Evolutionary conservation across 2,888 invertebrate species (phyloP).

Genomic region (Marasmarcha lunaedactyla): DNA sequence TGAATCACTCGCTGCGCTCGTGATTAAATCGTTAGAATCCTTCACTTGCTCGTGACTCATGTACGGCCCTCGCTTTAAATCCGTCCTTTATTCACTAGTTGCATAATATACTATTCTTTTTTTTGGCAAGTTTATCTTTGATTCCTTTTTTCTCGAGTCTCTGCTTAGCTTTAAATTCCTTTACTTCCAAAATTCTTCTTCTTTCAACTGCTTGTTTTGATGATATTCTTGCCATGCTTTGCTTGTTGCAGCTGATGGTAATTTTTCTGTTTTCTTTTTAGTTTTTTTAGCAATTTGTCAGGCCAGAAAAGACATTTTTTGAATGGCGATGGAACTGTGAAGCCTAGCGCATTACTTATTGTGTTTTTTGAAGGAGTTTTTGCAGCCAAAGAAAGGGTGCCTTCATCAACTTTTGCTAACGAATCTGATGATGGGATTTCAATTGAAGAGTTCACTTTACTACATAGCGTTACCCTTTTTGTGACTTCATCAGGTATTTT

Average conservation of each 20-base stretch:
- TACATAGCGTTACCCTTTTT: neutral
- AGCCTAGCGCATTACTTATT: slow-evolving; percentile 3
- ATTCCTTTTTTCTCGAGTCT: neutral
- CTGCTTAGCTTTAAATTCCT: slow-evolving; percentile 2
- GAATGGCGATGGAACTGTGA: slow-evolving; percentile 5
- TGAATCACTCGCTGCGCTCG: too few relatives aligned
- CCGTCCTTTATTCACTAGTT: too few relatives aligned
- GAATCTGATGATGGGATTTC: too few relatives aligned
- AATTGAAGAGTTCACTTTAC: neutral
- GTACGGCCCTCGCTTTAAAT: too few relatives aligned
- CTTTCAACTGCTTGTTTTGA: slow-evolving; percentile 2
- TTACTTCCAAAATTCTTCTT: slow-evolving; percentile 2
- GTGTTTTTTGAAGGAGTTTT: slow-evolving; percentile 2
- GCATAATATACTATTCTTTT: too few relatives aligned
- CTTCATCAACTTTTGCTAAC: too few relatives aligned
- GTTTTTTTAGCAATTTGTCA: slow-evolving; percentile 3
- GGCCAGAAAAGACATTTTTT: slow-evolving; percentile 8
- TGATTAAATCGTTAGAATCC: too few relatives aligned
- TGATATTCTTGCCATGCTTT: slow-evolving; percentile 3
- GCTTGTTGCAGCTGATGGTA: slow-evolving; percentile 4
- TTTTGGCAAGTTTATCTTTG: too few relatives aligned
- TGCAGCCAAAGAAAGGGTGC: too few relatives aligned
- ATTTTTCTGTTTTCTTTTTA: slow-evolving; percentile 2
- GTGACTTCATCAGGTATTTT: neutral
- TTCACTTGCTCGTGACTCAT: too few relatives aligned